Percentiles rank a stretch among this genome's conserved stretches.
Evolutionary conservation across 2,888 invertebrate species (phyloP).

Genomic region (Hydrotaea diabolus): DNA sequence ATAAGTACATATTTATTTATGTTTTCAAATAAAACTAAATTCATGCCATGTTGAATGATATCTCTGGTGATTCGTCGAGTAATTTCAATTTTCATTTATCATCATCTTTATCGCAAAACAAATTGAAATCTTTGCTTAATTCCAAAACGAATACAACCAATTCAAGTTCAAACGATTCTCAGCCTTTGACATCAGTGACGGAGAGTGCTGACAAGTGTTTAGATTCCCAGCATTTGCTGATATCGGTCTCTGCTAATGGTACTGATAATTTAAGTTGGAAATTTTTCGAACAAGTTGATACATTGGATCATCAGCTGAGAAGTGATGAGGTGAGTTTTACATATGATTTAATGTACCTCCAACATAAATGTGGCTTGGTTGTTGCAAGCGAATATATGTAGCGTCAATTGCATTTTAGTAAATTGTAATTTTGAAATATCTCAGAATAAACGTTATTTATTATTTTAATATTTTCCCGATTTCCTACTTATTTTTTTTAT

Average conservation of each 20-base stretch:
- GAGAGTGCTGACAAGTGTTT: slow-evolving; percentile 20
- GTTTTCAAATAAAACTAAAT: not conserved
- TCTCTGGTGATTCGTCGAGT: slow-evolving; percentile 68
- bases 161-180: slow-evolving; percentile 26
- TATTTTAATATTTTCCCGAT: no score
- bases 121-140: slow-evolving; percentile 29
- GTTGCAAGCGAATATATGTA: no score
- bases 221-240: slow-evolving; percentile 23
- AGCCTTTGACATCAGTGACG: slow-evolving; percentile 34
- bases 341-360: no score
- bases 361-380: no score
- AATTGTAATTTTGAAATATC: no score
- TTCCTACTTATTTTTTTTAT: no score
- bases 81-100: slow-evolving; percentile 72
- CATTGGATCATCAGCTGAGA: slow-evolving; percentile 72
- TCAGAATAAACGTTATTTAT: no score
- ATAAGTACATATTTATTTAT: not conserved
- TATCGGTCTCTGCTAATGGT: slow-evolving; percentile 49
- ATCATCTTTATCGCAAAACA: slow-evolving; percentile 40
- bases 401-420: no score
- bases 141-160: slow-evolving; percentile 17
- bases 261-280: slow-evolving; percentile 74
- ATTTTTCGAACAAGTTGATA: slow-evolving; percentile 74
- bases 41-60: slow-evolving; percentile 74
- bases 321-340: slow-evolving; percentile 68